A percentile compares a stretch with the other conserved stretches of the same genome.
Evolutionary conservation across 2,888 invertebrate genomes (phyloP).

Genomic region (Rhingia campestris): DNA sequence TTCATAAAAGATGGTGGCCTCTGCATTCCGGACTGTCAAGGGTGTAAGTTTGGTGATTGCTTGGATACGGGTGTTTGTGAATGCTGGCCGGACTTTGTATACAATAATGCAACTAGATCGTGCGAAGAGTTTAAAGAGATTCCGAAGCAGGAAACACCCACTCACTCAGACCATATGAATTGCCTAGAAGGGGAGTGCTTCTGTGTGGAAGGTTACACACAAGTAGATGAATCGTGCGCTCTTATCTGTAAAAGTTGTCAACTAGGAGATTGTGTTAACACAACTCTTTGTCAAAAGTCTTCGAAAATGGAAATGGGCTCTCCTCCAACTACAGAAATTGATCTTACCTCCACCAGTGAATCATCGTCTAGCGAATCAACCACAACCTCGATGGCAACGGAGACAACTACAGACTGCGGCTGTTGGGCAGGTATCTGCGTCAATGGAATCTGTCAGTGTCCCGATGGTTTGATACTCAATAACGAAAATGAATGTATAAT

Average conservation of each 20-base stretch:
- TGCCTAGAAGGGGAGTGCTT: constrained; percentile 84
- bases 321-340: background rate
- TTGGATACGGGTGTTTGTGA: constrained; percentile 77
- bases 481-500: constrained; percentile 50
- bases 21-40: constrained; percentile 75
- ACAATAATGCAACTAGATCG: constrained; percentile 25
- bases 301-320: background rate
- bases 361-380: background rate
- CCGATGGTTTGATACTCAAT: constrained; percentile 39
- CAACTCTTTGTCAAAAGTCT: background rate
- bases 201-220: constrained; percentile 79
- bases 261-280: constrained; percentile 19
- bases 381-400: background rate
- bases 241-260: background rate
- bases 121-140: constrained; percentile 14
- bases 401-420: constrained; percentile 10
- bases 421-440: constrained; percentile 48
- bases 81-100: constrained; percentile 78
- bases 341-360: background rate
- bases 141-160: background rate
- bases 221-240: background rate
- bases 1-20: constrained; percentile 71
- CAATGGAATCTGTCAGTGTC: constrained; percentile 39
- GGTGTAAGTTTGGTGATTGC: constrained; percentile 77
- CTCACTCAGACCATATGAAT: constrained; percentile 59